phyloP scores from a whole-genome alignment of 92 coral and sea anemone genomes.

The Palythoa grandiflora region DNA sequence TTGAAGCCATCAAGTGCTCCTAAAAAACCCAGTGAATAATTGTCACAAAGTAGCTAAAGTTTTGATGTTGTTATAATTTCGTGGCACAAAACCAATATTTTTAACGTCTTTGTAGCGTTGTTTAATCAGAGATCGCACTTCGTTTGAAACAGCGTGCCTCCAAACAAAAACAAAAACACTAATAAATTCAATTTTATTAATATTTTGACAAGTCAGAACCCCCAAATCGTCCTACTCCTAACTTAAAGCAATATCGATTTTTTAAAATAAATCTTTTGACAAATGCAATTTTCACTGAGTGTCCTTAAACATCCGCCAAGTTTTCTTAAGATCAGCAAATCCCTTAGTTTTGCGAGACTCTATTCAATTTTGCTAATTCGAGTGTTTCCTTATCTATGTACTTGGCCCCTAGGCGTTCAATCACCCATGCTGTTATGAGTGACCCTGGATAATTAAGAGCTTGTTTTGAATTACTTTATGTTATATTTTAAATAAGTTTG shows the following conservation, averaged over 20 bases:
- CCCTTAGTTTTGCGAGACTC: slow-evolving; percentile 6
- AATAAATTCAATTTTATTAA: slow-evolving; percentile 15
- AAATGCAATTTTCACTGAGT: slow-evolving; percentile 34
- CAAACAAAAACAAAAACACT: slow-evolving; percentile 15
- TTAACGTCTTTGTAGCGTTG: slow-evolving; percentile 35
- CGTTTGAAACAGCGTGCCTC: slow-evolving; percentile 40
- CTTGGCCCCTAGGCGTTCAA: slow-evolving; percentile 46
- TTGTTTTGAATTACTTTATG: slow-evolving; percentile 78
- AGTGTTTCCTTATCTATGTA: slow-evolving; percentile 34
- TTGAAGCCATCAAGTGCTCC: slow-evolving; percentile 19
- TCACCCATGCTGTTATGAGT: slow-evolving; percentile 55
- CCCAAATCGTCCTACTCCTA: slow-evolving; percentile 9
- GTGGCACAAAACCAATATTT: slow-evolving; percentile 45
- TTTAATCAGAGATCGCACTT: slow-evolving; percentile 19
- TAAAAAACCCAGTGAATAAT: slow-evolving; percentile 13
- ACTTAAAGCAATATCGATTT: background rate
- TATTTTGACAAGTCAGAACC: background rate
- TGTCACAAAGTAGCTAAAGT: slow-evolving; percentile 32
- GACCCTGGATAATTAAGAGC: slow-evolving; percentile 77
- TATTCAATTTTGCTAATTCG: slow-evolving; percentile 47
- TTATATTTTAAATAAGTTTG: slow-evolving; percentile 70
- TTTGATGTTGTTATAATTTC: slow-evolving; percentile 7
- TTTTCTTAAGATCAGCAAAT: slow-evolving; percentile 41
- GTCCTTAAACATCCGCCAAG: slow-evolving; percentile 40
- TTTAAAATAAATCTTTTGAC: slow-evolving; percentile 28